Evolutionary conservation across 2,797 vertebrate genomes (phyloP).

Genomic region (Sebastes dallii): DNA sequence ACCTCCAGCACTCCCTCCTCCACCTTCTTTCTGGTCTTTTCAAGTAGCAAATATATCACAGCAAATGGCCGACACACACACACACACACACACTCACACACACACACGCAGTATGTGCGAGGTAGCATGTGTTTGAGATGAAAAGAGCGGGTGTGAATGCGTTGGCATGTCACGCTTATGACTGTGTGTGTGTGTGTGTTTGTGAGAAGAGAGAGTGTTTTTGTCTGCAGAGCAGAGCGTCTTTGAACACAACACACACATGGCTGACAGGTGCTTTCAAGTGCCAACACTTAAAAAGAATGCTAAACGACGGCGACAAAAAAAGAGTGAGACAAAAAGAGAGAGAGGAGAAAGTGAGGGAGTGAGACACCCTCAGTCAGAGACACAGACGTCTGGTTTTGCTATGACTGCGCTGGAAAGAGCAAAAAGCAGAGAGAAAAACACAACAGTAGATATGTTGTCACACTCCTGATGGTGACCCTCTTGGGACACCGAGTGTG

Average conservation of each 20-base stretch:
- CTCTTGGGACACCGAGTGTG: background rate
- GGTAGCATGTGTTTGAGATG: constrained; percentile 52
- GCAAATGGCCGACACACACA: constrained; percentile 30
- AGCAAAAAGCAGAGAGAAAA: constrained; percentile 28
- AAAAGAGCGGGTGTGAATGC: constrained; percentile 56
- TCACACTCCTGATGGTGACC: background rate
- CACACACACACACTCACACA: constrained; percentile 18
- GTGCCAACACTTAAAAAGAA: constrained; percentile 47
- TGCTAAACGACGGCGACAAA: constrained; percentile 27
- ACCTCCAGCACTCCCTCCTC: constrained; percentile 53
- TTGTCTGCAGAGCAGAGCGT: background rate
- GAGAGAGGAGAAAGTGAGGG: constrained; percentile 54
- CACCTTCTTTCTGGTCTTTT: constrained; percentile 59
- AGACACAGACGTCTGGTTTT: constrained; percentile 48
- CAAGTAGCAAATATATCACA: constrained; percentile 77
- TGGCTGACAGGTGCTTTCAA: constrained; percentile 54
- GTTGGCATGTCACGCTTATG: constrained; percentile 37
- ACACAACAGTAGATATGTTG: background rate
- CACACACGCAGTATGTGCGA: background rate
- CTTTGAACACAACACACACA: constrained; percentile 43
- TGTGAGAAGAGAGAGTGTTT: constrained; percentile 38
- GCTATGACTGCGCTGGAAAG: constrained; percentile 66
- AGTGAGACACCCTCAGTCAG: constrained; percentile 43
- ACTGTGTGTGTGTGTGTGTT: background rate
- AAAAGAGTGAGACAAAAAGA: constrained; percentile 17